Base-by-base conservation (phyloP, 2,797 vertebrate genomes). In the Micrastur ruficollis region DNA sequence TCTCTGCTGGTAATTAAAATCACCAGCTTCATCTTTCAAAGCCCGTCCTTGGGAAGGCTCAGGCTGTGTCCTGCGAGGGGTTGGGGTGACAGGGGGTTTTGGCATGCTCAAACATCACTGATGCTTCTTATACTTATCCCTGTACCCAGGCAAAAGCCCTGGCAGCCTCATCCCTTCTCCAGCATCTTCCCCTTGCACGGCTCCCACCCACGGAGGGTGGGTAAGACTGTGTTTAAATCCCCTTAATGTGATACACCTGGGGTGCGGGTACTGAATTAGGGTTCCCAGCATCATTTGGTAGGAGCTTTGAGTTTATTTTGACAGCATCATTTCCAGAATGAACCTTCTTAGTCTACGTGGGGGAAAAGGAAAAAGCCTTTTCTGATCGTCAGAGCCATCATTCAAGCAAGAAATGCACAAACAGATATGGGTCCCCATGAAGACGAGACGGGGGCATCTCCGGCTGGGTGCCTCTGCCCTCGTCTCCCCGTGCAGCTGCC, bases 161-260 rank as follows among this genome's bases (percentile, higher is more conserved):
- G 12, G 25, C 20, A 52, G 31, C 34, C 75, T 40, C 71, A 32
- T 40, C 31, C 66, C 16, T 50, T 38, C 63, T n/a, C 55, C 85
- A 63, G 32, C 31, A 27, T 36, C 67, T 55, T 76, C 38, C 25
- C 20, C 62, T 40, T 1, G 0, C 72, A 58, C 31, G 0, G 0
- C 11, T 59, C 32, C 12, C 46, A 42, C 18, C 20, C 21, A 5
- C 7, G 27, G 21, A 36, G 25, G 29, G 17, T 7, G n/a, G 17
- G n/a, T 14, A 31, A 36, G 18, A 26, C 11, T 0, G 2, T 9
- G 32, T 62, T 91, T 67, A 47, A 70, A 82, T 4, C 3, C 23
- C 32, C 13, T 72, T 3, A 4, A 27, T 3, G 22, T 14, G n/a
- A 22, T 23, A 26, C 46, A 88, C 53, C 2, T 5, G 11, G 25